phyloP scores from a whole-genome alignment of 1,140 invertebrate genomes.

The Leptinotarsa defecta region DNA sequence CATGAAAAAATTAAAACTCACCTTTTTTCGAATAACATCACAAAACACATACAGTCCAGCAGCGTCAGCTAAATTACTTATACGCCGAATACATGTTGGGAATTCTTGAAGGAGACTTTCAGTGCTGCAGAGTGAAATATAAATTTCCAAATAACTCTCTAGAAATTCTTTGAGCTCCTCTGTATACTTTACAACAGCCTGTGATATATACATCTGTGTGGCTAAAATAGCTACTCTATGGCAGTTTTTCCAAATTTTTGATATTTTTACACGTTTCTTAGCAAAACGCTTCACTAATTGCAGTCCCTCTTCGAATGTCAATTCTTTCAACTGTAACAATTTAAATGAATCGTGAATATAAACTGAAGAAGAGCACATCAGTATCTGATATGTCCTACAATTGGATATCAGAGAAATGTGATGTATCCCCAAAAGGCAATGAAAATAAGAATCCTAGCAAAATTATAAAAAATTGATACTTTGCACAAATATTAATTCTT shows the following conservation, averaged over 20 bases:
- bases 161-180: conserved; percentile 44
- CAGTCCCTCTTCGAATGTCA: conserved; percentile 47
- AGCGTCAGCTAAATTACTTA: conserved; percentile 50
- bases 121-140: conserved; percentile 34
- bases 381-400: too few species aligned
- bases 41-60: conserved; percentile 51
- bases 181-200: conserved; percentile 48
- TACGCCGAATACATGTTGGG: conserved; percentile 44
- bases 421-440: too few species aligned
- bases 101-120: conserved; percentile 39
- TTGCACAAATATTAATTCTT: too few species aligned
- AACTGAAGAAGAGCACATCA: too few species aligned
- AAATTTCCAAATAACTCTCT: conserved; percentile 43
- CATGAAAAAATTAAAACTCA: conserved; percentile 30
- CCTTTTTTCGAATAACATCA: conserved; percentile 48
- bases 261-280: conserved; percentile 51
- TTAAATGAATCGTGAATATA: too few species aligned
- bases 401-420: too few species aligned
- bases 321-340: conserved; percentile 49
- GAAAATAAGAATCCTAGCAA: too few species aligned
- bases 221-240: conserved; percentile 49
- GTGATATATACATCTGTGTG: conserved; percentile 49
- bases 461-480: too few species aligned
- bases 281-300: conserved; percentile 52
- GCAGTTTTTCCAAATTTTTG: conserved; percentile 52